A percentile compares a stretch with the other conserved stretches of the same genome.
These are phyloP conservation scores for Peucedramus taeniatus DNA, from an alignment of 2,113 vertebrate genomes.

Conservation along the genomic window DNA sequence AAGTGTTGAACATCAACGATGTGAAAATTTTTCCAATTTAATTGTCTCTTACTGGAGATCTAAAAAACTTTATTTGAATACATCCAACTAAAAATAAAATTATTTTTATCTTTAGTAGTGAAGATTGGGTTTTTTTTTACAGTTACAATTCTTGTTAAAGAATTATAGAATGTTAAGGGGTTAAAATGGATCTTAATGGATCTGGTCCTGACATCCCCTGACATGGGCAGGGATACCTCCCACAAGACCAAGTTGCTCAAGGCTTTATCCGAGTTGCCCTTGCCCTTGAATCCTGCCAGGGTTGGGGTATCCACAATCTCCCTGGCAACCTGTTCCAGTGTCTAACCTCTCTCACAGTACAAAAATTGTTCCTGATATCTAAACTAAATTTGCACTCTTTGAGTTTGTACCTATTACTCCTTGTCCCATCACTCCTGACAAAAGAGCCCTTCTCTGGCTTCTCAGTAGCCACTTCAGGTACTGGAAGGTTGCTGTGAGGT, in stretches of 20 bases:
- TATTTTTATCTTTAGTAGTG: not conserved
- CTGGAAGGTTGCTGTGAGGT: not conserved
- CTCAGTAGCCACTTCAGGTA: not conserved
- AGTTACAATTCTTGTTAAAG: not conserved
- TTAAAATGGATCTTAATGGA: not conserved
- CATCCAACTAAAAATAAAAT: not conserved
- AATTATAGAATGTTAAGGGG: too few relatives aligned
- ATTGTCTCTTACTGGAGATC: not conserved
- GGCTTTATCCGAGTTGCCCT: not conserved
- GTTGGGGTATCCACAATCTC: rapidly evolving
- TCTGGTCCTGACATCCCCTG: not conserved
- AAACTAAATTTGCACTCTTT: not conserved
- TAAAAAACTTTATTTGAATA: not conserved
- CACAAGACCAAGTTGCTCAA: not conserved
- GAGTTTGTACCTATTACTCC: not conserved
- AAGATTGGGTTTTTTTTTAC: not conserved
- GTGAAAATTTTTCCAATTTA: not conserved
- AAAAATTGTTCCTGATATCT: not conserved
- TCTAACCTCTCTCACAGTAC: not conserved
- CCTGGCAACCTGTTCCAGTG: not conserved
- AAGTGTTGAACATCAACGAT: not conserved
- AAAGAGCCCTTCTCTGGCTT: not conserved
- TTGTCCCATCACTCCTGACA: not conserved
- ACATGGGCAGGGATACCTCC: not conserved
- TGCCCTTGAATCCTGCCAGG: not conserved